Base-by-base conservation (phyloP, 23 tunicate species). In the Trididemnum clinides region DNA sequence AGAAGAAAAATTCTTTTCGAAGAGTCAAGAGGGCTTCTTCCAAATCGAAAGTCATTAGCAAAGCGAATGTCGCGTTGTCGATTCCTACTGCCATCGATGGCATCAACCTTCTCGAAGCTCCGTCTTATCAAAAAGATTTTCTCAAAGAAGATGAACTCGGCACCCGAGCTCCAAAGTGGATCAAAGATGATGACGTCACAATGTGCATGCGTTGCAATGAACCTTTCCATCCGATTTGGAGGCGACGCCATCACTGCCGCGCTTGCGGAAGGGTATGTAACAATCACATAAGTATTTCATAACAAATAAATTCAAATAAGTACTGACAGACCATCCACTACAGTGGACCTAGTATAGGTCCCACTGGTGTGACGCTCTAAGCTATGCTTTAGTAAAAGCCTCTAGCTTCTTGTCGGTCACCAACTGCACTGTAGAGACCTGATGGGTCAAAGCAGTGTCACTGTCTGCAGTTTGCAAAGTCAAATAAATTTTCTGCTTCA, bases 231-330 rank as follows among this genome's bases (percentile, higher is more conserved):
- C 30, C 29, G 27, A n/a, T 88, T 12, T 34, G 58, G 20, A 36
- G 92, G 3, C 49, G 92, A 59, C 64, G 92, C 39, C 92, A 88
- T 74, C 92, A 88, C 83, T 88, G 92, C 64, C 87, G 92, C 72
- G 87, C 92, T 6, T 88, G 92, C 50, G 92, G 92, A 6, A 25
- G 87, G 83, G 92, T 88, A 20, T 36, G 80, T 38, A 5, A 30
- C 4, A 31, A 69, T 28, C 18, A 6, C 6, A 18, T 4, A 59
- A 59, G 4, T 59, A 21, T 59, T 59, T 22, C 27, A 21, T 19
- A 4, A 59, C 6, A 12, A 21, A 59, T 59, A 4, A 21, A 7
- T 59, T 59, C 21, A 59, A 4, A 21, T 59, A 21, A 6, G 69
- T 21, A 15, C 12, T 44, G 54, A 15, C n/a, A n/a, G n/a, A n/a